phyloP scores from a whole-genome alignment of 1,140 invertebrate species.

The Cepaea nemoralis region DNA sequence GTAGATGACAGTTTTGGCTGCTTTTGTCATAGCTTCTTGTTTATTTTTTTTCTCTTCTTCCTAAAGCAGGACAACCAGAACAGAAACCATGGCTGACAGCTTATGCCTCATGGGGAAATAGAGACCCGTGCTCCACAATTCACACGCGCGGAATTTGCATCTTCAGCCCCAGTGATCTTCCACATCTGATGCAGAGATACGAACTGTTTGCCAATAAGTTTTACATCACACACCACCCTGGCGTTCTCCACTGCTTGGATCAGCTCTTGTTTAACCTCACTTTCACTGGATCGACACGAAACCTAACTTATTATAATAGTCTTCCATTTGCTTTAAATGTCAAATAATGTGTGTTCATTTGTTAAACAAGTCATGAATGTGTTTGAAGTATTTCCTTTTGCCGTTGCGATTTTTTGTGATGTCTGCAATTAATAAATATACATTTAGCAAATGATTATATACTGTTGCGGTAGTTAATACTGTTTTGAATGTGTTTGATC shows the following conservation, averaged over 20 bases:
- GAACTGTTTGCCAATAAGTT: slow-evolving; percentile 70
- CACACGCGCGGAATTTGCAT: slow-evolving; percentile 61
- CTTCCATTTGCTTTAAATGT: slow-evolving; percentile 47
- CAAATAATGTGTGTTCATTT: no score
- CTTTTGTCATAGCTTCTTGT: no score
- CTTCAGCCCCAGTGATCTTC: slow-evolving; percentile 62
- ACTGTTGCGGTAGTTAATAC: no score
- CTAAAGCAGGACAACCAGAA: slow-evolving; percentile 51
- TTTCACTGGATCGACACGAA: slow-evolving; percentile 38
- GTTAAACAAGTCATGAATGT: no score
- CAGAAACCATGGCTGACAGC: slow-evolving; percentile 57
- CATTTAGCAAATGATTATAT: no score
- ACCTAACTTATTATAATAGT: slow-evolving; percentile 52
- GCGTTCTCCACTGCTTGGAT: slow-evolving; percentile 67
- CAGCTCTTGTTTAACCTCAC: slow-evolving; percentile 57
- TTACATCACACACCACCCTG: slow-evolving; percentile 58
- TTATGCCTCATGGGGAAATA: slow-evolving; percentile 54
- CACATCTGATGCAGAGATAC: slow-evolving; percentile 48
- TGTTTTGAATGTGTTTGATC: no score
- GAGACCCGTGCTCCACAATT: slow-evolving; percentile 37
- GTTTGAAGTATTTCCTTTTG: no score
- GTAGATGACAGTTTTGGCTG: no score
- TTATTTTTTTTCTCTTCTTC: slow-evolving; percentile 3
- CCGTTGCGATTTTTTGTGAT: no score
- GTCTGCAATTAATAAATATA: no score